Base-by-base conservation (phyloP, 1,140 invertebrate genomes). In the Trichonephila clavipes region DNA sequence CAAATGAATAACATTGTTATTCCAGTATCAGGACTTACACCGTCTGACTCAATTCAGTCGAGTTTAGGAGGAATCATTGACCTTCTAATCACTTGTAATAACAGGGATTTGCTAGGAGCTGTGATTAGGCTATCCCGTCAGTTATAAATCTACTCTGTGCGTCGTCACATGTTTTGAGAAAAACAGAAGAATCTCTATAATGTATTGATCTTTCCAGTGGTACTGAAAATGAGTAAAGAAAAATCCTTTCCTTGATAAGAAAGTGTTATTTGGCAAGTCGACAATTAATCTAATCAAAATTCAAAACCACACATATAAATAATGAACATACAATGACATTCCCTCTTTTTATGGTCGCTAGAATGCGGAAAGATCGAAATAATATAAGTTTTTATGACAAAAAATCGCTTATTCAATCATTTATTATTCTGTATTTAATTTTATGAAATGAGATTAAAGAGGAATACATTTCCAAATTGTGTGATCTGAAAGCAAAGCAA, bases 21-120 rank as follows among this genome's bases (percentile, higher is more conserved):
- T 85, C 58, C 51, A 18, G 21, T 16, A 16, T 34, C 16, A 24
- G 12, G 51, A 24, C 83, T 85, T 6, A 5, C 28, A 77, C 19
- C 51, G 83, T 85, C 44, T 85, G 18, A 51, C n/a, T 58, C n/a
- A 61, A 85, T 59, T 85, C 83, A 85, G n/a, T 14, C 51, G 82
- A 58, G 81, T 83, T 83, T 34, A 51, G 83, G 21, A 85, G 58
- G 83, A 61, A 40, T 77, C 83, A 61, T 85, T 85, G 51, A 85
- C 83, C 83, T 85, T 85, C 12, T 85, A 85, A 85, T 85, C 44
- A 51, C n/a, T 28, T 24, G 58, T 85, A 85, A 85, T 85, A 85
- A 85, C 58, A 85, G 83, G 83, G 83, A 85, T 85, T 85, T 85
- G 83, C 44, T 85, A 59, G 24, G 44, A 61, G n/a, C 83, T 59